A percentile compares a stretch with the other conserved stretches of the same genome.
Evolutionary conservation across 2,888 invertebrate genomes (phyloP).

Genomic region (Cecidostiba fungosa): DNA sequence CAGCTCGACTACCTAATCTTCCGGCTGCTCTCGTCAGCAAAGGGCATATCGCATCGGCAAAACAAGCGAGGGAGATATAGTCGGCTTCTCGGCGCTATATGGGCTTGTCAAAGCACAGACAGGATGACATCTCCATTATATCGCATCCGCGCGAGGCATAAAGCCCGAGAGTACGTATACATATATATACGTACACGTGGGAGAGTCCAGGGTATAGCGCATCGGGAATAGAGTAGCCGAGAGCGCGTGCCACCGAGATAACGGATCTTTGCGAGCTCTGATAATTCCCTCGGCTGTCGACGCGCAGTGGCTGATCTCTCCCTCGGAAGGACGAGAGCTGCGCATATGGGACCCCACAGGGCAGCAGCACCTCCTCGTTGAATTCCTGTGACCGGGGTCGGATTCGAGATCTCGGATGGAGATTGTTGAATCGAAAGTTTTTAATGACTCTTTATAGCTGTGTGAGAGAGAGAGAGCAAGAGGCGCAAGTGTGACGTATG

Average conservation of each 20-base stretch:
- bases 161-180: constrained; percentile 61
- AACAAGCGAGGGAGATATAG: constrained; percentile 10
- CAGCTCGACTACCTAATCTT: constrained; percentile 47
- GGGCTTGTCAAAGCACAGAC: constrained; percentile 79
- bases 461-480: no score
- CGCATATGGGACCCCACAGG: constrained; percentile 22
- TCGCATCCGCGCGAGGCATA: constrained; percentile 70
- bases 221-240: constrained; percentile 64
- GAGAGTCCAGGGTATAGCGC: background rate
- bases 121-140: constrained; percentile 80
- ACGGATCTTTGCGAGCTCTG: constrained; percentile 72
- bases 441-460: constrained; percentile 44
- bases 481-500: no score
- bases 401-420: constrained; percentile 24
- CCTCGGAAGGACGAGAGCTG: background rate
- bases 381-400: background rate
- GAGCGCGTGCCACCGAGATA: constrained; percentile 78
- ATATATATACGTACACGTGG: background rate
- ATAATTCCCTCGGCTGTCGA: constrained; percentile 50
- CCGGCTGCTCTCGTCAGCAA: background rate
- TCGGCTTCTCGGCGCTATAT: constrained; percentile 68
- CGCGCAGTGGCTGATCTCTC: background rate
- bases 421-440: constrained; percentile 54
- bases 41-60: background rate
- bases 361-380: background rate